Evolutionary conservation across 2,113 vertebrate species (phyloP).

Genomic region (Cricetomys ansorgei): DNA sequence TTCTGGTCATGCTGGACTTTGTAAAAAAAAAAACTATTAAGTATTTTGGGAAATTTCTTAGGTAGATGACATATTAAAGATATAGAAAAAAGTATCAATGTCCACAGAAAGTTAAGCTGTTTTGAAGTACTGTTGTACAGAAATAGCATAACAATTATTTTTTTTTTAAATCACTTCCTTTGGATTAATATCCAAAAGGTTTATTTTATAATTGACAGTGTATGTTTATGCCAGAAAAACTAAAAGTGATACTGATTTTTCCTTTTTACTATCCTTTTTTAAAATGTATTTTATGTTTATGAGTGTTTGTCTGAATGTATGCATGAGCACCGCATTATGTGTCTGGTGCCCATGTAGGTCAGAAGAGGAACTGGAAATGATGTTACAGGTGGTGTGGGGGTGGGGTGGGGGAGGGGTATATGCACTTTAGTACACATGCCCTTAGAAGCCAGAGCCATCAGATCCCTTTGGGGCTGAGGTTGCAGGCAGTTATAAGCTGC

Average conservation of each 20-base stretch:
- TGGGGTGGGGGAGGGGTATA: background rate
- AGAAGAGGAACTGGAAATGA: background rate
- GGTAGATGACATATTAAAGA: background rate
- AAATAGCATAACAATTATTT: slow-evolving; percentile 25
- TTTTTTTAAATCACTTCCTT: background rate
- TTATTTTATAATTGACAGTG: slow-evolving; percentile 1
- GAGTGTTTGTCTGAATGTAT: background rate
- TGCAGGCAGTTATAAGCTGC: background rate
- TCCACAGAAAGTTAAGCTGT: background rate
- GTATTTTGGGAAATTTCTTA: slow-evolving; percentile 55
- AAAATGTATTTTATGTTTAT: background rate
- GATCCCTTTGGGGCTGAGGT: background rate
- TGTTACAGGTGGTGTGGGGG: background rate
- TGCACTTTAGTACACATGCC: background rate
- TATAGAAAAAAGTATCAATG: background rate
- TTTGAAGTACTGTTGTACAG: background rate
- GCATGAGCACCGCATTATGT: background rate
- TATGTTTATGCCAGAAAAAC: background rate
- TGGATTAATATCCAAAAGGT: slow-evolving; percentile 12
- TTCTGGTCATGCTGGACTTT: slow-evolving; percentile 61
- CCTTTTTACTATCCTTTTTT: background rate
- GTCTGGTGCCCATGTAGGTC: too few species aligned
- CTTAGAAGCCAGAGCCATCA: background rate
- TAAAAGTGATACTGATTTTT: slow-evolving; percentile 37
- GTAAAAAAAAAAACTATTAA: slow-evolving; percentile 22